Base-by-base conservation (phyloP, 2,113 vertebrate species). In the Grammomys dolichurus region DNA sequence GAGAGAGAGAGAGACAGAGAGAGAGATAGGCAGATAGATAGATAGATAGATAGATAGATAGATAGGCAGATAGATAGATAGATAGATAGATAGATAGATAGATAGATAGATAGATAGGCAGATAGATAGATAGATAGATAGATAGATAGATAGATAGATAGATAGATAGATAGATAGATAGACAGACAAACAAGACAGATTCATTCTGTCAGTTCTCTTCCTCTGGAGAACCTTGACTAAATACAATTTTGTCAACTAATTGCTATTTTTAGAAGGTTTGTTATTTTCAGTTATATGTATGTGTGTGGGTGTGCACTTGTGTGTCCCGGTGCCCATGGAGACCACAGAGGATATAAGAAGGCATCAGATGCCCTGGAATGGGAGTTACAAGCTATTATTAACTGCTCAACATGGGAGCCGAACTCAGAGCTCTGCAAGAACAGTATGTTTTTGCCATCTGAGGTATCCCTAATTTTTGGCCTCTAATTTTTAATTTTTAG, bases 401-500 rank as follows among this genome's bases (percentile, higher is more conserved):
- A 60, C 51, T 40, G 22, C 54, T 40, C 6, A 40, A 14, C 80
- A 26, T 40, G 22, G 22, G 36, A 26, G 40, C 81, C 36, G 9
- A 43, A 63, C 2, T 84, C n/a, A 16, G 58, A 46, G 14, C 81
- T 85, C 40, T 85, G 14, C 58, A 43, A 63, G 56, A 84, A 8
- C n/a, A 60, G 13, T n/a, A 63, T 43, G 81, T 19, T 51, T 67
- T 48, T 87, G 69, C 36, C 46, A 31, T 14, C 43, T 36, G 31
- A 69, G 43, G 19, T 46, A 69, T 69, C 31, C 51, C n/a, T 48
- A n/a, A n/a, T n/a, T n/a, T n/a, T 63, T 51, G 46, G 46, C 60
- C n/a, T 96, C 95, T 98, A 97, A 98, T 97, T 98, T 98, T 98
- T 98, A 98, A 97, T 98, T 98, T 94, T 98, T 98, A 98, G 98